Conservation (phyloP, 30 jellyfish, hydroid and myxozoan genomes). For the Nemopilema nomurai region DNA sequence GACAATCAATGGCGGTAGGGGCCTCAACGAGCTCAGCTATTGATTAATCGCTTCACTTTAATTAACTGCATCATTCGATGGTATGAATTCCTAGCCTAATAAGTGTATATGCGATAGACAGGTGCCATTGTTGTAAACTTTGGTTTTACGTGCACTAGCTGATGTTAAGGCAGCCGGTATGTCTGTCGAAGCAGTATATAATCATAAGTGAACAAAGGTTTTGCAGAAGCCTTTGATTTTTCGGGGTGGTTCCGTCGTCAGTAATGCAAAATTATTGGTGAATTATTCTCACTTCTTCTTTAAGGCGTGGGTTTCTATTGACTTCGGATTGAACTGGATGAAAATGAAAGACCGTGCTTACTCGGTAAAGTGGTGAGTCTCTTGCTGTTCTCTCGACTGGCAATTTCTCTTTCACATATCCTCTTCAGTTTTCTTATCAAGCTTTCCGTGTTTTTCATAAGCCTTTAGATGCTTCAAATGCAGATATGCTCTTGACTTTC, state of each 20-base stretch:
- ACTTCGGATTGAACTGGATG: conserved; percentile 81
- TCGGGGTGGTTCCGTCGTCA: too few relatives aligned
- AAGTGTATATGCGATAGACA: background rate
- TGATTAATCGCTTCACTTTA: background rate
- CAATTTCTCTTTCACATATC: background rate
- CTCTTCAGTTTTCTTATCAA: background rate
- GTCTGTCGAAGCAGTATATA: too few relatives aligned
- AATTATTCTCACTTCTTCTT: background rate
- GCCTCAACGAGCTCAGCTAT: too few relatives aligned
- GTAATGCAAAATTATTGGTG: too few relatives aligned
- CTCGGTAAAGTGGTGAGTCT: conserved; percentile 73
- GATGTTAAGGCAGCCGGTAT: too few relatives aligned
- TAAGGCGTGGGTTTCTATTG: conserved; percentile 82
- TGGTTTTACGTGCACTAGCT: too few relatives aligned
- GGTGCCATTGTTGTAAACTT: background rate
- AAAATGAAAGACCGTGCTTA: conserved; percentile 50
- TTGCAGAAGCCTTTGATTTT: too few relatives aligned
- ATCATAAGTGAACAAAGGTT: too few relatives aligned
- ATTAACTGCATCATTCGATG: background rate
- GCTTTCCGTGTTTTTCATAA: too few relatives aligned
- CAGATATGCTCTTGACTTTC: too few relatives aligned
- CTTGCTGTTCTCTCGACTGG: background rate
- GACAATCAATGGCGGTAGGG: conserved; percentile 26
- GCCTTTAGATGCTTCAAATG: too few relatives aligned
- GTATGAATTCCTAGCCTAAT: background rate